Evolutionary conservation across 2,888 invertebrate species (phyloP).

Genomic region (Argynnis bischoffii): DNA sequence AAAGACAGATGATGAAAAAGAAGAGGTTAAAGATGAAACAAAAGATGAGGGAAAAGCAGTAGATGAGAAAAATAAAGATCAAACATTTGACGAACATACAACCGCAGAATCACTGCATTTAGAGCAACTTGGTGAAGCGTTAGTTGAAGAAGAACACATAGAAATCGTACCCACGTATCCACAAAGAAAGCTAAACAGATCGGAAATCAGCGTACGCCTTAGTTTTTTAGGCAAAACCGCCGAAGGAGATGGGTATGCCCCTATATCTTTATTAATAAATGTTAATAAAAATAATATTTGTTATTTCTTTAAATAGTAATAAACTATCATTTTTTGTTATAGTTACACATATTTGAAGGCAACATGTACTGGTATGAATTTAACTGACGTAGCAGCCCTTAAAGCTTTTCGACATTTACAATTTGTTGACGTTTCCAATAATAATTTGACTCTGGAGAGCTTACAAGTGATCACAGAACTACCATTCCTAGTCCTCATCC

Average conservation of each 20-base stretch:
- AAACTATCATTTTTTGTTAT: slow-evolving; percentile 37
- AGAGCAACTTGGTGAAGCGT: slow-evolving; percentile 37
- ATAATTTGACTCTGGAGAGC: slow-evolving; percentile 70
- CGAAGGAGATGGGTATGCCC: slow-evolving; percentile 67
- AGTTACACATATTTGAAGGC: slow-evolving; percentile 84
- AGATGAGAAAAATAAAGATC: slow-evolving; percentile 31
- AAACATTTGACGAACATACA: slow-evolving; percentile 7
- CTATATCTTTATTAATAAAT: neutral
- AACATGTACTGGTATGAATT: slow-evolving; percentile 67
- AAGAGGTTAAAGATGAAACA: slow-evolving; percentile 21
- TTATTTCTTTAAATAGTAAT: neutral
- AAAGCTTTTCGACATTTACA: slow-evolving; percentile 79
- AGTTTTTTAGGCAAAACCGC: slow-evolving; percentile 73
- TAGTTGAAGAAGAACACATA: slow-evolving; percentile 41
- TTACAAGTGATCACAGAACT: slow-evolving; percentile 75
- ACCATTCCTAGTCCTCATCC: slow-evolving; percentile 80
- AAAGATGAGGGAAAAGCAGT: slow-evolving; percentile 26
- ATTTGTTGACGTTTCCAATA: slow-evolving; percentile 82
- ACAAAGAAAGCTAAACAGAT: slow-evolving; percentile 50
- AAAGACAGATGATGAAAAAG: slow-evolving; percentile 35
- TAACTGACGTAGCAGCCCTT: slow-evolving; percentile 80
- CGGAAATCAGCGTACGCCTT: slow-evolving; percentile 64
- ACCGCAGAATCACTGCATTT: slow-evolving; percentile 14
- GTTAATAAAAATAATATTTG: neutral
- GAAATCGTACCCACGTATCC: slow-evolving; percentile 36